Percentiles rank a stretch among this genome's conserved stretches.
Evolutionary conservation across 2,888 invertebrate genomes (phyloP).

Genomic region (Brachyptera putata): DNA sequence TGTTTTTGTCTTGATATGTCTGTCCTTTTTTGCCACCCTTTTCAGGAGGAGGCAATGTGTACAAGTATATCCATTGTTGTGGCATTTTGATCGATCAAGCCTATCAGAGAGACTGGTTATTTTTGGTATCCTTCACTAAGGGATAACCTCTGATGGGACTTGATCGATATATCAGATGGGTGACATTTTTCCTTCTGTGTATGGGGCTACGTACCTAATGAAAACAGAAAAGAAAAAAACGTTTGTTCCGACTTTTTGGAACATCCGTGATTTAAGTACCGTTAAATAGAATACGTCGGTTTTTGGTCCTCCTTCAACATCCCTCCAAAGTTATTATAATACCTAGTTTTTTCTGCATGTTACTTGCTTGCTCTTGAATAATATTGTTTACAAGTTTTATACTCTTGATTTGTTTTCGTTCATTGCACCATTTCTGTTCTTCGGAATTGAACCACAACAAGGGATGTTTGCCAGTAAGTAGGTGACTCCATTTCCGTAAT

Average conservation of each 20-base stretch:
- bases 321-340: slow-evolving; percentile 35
- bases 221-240: slow-evolving; percentile 28
- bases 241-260: slow-evolving; percentile 31
- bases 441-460: slow-evolving; percentile 59
- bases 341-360: slow-evolving; percentile 34
- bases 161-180: slow-evolving; percentile 46
- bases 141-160: slow-evolving; percentile 32
- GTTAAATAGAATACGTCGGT: slow-evolving; percentile 20
- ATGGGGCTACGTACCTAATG: slow-evolving; percentile 71
- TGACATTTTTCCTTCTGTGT: slow-evolving; percentile 84
- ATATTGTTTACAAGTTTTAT: slow-evolving; percentile 35
- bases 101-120: slow-evolving; percentile 29
- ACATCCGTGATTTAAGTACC: slow-evolving; percentile 22
- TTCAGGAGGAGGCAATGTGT: slow-evolving; percentile 43
- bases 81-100: slow-evolving; percentile 44
- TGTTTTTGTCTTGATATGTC: slow-evolving; percentile 32
- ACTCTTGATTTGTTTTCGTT: slow-evolving; percentile 50
- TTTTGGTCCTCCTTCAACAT: slow-evolving; percentile 30
- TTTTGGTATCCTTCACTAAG: slow-evolving; percentile 42
- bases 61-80: slow-evolving; percentile 34
- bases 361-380: slow-evolving; percentile 35
- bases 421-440: slow-evolving; percentile 62
- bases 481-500: slow-evolving; percentile 41
- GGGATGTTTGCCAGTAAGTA: slow-evolving; percentile 75
- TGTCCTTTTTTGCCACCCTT: slow-evolving; percentile 37